Conservation (phyloP, 2,888 invertebrate species). For the Napeogenes sylphis region DNA sequence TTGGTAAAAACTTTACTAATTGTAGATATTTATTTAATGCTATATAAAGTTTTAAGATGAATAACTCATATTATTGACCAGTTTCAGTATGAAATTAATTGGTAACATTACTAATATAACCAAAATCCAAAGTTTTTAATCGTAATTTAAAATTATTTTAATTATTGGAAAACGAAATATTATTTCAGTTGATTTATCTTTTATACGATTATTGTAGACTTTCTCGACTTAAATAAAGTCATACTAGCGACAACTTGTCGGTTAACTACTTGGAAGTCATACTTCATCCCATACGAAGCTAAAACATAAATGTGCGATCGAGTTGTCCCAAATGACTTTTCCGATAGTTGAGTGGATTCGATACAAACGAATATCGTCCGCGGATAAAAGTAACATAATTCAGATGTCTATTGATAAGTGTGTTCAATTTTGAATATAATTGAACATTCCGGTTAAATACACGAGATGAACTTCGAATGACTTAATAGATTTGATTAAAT, state of each 20-base stretch:
- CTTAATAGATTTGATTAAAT: too few relatives aligned
- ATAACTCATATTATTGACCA: too few relatives aligned
- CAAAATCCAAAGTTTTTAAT: neutral
- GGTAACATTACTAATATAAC: too few relatives aligned
- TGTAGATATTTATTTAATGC: slow-evolving; percentile 39
- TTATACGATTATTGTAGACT: too few relatives aligned
- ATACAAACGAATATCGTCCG: slow-evolving; percentile 21
- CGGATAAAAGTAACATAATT: slow-evolving; percentile 11
- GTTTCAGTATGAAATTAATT: neutral
- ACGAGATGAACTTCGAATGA: too few relatives aligned
- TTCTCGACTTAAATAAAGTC: neutral
- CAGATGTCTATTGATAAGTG: neutral
- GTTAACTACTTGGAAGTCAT: slow-evolving; percentile 17
- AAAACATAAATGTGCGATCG: slow-evolving; percentile 23
- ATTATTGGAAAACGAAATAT: too few relatives aligned
- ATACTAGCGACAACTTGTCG: neutral
- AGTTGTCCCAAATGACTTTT: slow-evolving; percentile 37
- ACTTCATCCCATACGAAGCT: slow-evolving; percentile 21
- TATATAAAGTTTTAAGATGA: neutral
- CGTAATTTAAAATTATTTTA: too few relatives aligned
- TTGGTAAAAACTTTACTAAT: slow-evolving; percentile 32
- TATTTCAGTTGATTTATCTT: neutral
- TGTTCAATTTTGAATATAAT: too few relatives aligned
- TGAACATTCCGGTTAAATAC: too few relatives aligned
- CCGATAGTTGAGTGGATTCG: slow-evolving; percentile 33